A percentile compares a stretch with the other conserved stretches of the same genome.
These are phyloP conservation scores for Bufo gargarizans DNA, from an alignment of 2,113 vertebrate species.

Conservation along the genomic window DNA sequence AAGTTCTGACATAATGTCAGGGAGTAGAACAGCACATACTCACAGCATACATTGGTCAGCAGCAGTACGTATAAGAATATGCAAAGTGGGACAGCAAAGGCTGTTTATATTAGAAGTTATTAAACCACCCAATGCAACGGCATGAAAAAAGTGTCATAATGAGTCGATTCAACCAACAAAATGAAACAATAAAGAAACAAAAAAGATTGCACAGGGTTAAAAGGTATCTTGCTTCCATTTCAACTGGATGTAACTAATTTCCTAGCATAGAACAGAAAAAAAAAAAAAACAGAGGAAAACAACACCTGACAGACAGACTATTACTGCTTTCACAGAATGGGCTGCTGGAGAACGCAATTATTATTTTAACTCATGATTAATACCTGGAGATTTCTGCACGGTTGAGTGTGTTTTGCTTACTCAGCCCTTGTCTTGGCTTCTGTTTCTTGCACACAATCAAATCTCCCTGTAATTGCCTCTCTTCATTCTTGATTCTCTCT, in stretches of 20 bases:
- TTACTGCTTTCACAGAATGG: not conserved
- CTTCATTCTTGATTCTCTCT: constrained; percentile 62
- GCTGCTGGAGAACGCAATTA: constrained; percentile 57
- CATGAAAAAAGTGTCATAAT: not conserved
- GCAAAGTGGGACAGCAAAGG: not conserved
- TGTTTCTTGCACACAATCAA: not conserved
- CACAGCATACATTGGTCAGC: too few species aligned
- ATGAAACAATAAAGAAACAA: not conserved
- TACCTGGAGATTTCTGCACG: constrained; percentile 41
- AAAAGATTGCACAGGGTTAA: not conserved
- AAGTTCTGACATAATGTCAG: not conserved
- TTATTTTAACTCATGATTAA: constrained; percentile 63
- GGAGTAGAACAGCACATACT: not conserved
- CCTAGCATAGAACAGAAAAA: not conserved
- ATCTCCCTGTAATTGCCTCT: constrained; percentile 64
- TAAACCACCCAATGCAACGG: not conserved
- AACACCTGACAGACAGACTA: constrained; percentile 37
- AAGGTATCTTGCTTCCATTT: not conserved
- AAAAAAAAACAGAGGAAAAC: not conserved
- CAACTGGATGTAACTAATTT: not conserved
- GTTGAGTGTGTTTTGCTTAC: constrained; percentile 58
- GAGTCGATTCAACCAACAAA: not conserved
- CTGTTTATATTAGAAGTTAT: not conserved
- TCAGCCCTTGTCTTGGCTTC: constrained; percentile 61
- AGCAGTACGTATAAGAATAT: too few species aligned